Base-by-base conservation (phyloP, 1,140 invertebrate genomes). In the Chironomus tepperi region DNA sequence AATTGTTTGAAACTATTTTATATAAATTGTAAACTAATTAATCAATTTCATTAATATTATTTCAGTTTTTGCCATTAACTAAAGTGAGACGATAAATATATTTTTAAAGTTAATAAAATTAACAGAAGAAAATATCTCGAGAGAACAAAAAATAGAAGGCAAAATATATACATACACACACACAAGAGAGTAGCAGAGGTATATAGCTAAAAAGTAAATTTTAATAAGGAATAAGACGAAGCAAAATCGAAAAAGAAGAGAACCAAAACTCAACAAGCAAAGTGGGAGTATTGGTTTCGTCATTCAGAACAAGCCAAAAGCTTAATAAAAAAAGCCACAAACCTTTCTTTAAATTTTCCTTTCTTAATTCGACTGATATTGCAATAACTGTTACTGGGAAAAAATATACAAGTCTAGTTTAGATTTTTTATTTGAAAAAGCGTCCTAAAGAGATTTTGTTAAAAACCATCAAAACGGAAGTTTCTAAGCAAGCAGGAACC, bases 401-500 rank as follows among this genome's bases (percentile, higher is more conserved):
- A 57, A n/a, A 12, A 57, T 34, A 34, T 34, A 57, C 12, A 57
- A 57, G 47, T 57, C 15, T 57, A 57, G 47, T 57, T 57, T 57
- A 57, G 43, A n/a, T 57, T 57, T 57, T 57, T 57, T n/a, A n/a
- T 57, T 57, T 57, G 3, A 5, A 12, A 57, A 57, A 57, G 47
- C 47, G 47, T 57, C 47, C 47, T n/a, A 57, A 57, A 57, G 24
- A 57, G 47, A 57, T 57, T 57, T 70, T 70, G 65, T 18, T 3
- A 18, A 70, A 70, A 70, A 70, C 65, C 65, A 70, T 74, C 89
- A 94, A 92, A 90, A 95, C 93, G 94, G 94, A 96, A 91, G 92
- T 93, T 91, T 91, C 93, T 90, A 93, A 89, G 92, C 92, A 90
- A 91, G 88, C 90, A 92, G 94, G 94, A 92, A 93, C 93, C 93